Evolutionary conservation across 2,888 invertebrate genomes (phyloP), one percentile per base, ranked within the genome.

Genomic region (Meloe dianella): DNA sequence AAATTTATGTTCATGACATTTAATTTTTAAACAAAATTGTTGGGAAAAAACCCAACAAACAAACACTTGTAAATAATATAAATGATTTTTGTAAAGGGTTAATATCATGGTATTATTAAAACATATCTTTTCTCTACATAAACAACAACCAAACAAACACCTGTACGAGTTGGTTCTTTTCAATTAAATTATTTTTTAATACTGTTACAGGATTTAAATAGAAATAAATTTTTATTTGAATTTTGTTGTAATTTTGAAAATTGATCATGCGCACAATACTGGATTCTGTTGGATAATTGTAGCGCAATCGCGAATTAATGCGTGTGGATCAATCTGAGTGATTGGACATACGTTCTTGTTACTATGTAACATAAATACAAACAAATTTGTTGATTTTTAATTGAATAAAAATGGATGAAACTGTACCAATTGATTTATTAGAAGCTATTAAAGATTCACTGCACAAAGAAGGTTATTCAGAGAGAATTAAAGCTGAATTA

Each of bases 401-500:
- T 57, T 57, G 57, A 60, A 65, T 57, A 69, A 68, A 60, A 80
- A n/a, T 81, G 80, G 73, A 74, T 62, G 81, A 81, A 69, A 73
- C 80, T 60, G 76, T 79, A 29, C 81, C 82, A 76, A 71, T 73
- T 47, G 80, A 81, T 73, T 73, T 83, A 58, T 71, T 82, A 38
- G 78, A 81, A 72, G 84, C 83, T 29, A 82, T 84, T 22, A 83
- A 81, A 73, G 81, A 82, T 60, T 81, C 83, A 1, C 71, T 84
- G 56, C 75, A 79, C 58, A 82, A 81, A 71, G 81, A 83, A 70
- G 84, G 84, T 4, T 78, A 79, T n/a, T 73, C 84, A 66, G 81
- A 81, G 3, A 78, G 80, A 67, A 79, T 84, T 60, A 83, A 81
- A 71, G 84, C 82, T 1, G 82, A 84, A 76, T 72, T 84, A 27